Evolutionary conservation across 2,113 vertebrate genomes (phyloP).

Genomic region (Petrocephalus zakoni): DNA sequence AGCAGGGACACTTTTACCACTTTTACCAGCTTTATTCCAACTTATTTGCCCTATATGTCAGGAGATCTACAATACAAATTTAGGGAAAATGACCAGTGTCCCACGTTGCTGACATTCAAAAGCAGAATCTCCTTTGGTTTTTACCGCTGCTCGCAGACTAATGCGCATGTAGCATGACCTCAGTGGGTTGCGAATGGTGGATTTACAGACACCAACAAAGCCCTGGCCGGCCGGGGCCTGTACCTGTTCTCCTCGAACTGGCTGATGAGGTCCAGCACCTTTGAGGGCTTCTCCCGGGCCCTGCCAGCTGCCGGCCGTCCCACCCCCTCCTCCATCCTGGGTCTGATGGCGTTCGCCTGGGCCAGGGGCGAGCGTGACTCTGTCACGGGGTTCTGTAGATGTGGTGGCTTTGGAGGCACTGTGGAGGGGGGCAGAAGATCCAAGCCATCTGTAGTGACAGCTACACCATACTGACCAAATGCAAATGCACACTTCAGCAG

Average conservation of each 20-base stretch:
- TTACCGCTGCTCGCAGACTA: not conserved
- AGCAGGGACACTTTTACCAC: not conserved
- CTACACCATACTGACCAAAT: not conserved
- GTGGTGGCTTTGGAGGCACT: conserved; percentile 91
- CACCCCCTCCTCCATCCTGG: conserved; percentile 77
- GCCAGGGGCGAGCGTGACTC: conserved; percentile 53
- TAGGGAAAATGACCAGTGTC: not conserved
- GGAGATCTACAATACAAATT: not conserved
- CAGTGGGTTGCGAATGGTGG: not conserved
- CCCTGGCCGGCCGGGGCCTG: no score
- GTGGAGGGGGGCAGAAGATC: conserved; percentile 35
- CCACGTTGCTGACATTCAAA: not conserved
- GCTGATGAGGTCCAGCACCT: conserved; percentile 91
- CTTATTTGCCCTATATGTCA: not conserved
- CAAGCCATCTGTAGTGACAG: not conserved
- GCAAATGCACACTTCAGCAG: not conserved
- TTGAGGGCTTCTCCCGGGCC: conserved; percentile 66
- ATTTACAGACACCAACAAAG: not conserved
- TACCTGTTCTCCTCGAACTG: conserved; percentile 92
- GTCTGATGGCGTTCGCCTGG: conserved; percentile 41
- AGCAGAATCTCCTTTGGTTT: not conserved
- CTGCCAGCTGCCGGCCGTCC: conserved; percentile 50
- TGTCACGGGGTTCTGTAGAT: conserved; percentile 75
- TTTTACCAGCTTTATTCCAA: not conserved
- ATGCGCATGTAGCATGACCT: not conserved